phyloP scores from a whole-genome alignment of 2,113 vertebrate genomes.

The Phyllostomus hastatus region DNA sequence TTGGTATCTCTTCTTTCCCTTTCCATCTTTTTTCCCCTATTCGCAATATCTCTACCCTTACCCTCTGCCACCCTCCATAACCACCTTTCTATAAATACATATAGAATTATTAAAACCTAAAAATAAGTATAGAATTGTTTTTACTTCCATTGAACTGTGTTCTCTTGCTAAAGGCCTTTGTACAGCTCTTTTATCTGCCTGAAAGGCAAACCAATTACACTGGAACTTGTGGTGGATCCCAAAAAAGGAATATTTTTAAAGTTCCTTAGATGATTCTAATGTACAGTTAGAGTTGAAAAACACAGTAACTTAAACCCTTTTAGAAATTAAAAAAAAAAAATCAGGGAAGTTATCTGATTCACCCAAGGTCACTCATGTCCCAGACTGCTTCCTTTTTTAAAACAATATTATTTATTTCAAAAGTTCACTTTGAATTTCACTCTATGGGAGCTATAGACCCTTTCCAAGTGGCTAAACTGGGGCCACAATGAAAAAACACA shows the following conservation, averaged over 20 bases:
- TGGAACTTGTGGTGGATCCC: neutral
- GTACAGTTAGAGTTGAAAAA: neutral
- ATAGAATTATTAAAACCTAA: neutral
- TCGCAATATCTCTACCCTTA: neutral
- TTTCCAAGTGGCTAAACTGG: neutral
- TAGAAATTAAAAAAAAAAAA: neutral
- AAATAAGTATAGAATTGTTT: neutral
- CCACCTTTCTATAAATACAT: neutral
- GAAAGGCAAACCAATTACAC: neutral
- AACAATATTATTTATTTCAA: neutral
- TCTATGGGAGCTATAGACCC: neutral
- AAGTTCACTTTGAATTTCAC: neutral
- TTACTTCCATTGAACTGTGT: neutral
- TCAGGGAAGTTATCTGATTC: neutral
- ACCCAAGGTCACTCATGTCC: neutral
- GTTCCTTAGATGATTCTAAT: neutral
- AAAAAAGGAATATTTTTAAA: neutral
- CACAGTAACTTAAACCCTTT: neutral
- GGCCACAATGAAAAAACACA: neutral
- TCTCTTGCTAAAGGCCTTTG: neutral
- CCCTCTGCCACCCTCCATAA: neutral
- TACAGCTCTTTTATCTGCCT: neutral
- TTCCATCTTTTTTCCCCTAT: neutral
- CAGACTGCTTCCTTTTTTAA: neutral
- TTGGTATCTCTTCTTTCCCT: neutral